A percentile compares a stretch with the other conserved stretches of the same genome.
Evolutionary conservation across 2,888 invertebrate genomes (phyloP).

Genomic region (Lamellibrachia satsuma): DNA sequence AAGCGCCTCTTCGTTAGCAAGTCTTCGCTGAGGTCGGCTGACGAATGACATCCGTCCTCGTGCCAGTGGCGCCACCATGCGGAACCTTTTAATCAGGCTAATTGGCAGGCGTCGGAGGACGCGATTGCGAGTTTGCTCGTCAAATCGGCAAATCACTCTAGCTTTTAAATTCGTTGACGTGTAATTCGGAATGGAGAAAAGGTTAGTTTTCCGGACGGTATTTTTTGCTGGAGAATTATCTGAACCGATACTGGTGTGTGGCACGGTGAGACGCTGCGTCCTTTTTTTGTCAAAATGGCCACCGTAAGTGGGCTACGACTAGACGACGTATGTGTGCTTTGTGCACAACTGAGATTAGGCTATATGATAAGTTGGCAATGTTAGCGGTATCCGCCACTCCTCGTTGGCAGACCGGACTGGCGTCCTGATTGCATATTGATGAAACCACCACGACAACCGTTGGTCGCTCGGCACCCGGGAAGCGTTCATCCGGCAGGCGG

Average conservation of each 20-base stretch:
- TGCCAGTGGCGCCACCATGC: not conserved
- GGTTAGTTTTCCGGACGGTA: not conserved
- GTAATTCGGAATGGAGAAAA: not conserved
- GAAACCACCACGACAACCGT: not conserved
- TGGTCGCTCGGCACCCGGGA: not conserved
- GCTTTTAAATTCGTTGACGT: not conserved
- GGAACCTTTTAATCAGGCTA: not conserved
- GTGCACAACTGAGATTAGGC: not conserved
- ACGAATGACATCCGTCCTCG: not conserved
- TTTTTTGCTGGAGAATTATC: not conserved
- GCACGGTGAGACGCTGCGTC: not conserved
- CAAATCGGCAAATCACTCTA: not conserved
- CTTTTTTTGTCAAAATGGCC: not conserved
- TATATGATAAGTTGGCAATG: not conserved
- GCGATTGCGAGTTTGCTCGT: not conserved
- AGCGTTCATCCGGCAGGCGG: not conserved
- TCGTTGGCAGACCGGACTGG: not conserved
- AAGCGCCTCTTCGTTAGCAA: constrained; percentile 13
- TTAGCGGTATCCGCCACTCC: not conserved
- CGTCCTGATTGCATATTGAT: not conserved
- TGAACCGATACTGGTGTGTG: not conserved
- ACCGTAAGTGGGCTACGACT: not conserved
- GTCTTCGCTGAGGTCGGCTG: not conserved
- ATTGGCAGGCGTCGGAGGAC: constrained; percentile 7
- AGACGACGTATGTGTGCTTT: not conserved